phyloP scores from a whole-genome alignment of 2,797 vertebrate genomes.

The Epinephelus awoara region DNA sequence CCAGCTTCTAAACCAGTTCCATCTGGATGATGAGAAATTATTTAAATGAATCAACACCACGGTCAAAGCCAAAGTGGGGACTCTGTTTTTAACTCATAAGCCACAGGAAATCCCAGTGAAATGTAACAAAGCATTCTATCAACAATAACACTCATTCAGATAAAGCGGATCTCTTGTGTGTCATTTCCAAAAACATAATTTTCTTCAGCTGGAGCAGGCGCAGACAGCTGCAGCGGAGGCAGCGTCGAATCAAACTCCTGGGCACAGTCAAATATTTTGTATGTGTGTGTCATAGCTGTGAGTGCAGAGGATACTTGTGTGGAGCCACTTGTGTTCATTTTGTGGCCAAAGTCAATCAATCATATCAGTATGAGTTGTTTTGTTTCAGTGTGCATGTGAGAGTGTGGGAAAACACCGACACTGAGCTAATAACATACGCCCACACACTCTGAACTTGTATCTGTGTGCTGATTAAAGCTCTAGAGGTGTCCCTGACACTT shows the following conservation, averaged over 20 bases:
- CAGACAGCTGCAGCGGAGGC: background rate
- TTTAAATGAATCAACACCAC: background rate
- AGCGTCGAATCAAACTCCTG: slow-evolving; percentile 2
- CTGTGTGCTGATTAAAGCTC: slow-evolving; percentile 1
- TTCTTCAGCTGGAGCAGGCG: background rate
- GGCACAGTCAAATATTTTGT: background rate
- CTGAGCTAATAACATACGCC: background rate
- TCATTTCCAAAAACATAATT: background rate
- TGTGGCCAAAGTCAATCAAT: slow-evolving; percentile 6
- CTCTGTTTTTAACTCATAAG: background rate
- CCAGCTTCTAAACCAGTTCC: slow-evolving; percentile 9
- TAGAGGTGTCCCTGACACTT: background rate
- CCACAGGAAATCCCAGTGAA: background rate
- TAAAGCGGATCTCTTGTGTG: background rate
- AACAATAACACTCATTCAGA: background rate
- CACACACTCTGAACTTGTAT: background rate
- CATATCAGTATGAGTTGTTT: background rate
- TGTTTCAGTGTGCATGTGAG: background rate
- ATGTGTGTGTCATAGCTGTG: background rate
- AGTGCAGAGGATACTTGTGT: background rate
- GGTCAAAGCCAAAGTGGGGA: background rate
- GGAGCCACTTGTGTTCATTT: slow-evolving; percentile 6
- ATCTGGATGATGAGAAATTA: slow-evolving; percentile 10
- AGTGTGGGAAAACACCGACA: slow-evolving; percentile 8
- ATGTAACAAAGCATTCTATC: background rate